Conservation (phyloP, 2,888 invertebrate species). For the Coelopa pilipes region DNA sequence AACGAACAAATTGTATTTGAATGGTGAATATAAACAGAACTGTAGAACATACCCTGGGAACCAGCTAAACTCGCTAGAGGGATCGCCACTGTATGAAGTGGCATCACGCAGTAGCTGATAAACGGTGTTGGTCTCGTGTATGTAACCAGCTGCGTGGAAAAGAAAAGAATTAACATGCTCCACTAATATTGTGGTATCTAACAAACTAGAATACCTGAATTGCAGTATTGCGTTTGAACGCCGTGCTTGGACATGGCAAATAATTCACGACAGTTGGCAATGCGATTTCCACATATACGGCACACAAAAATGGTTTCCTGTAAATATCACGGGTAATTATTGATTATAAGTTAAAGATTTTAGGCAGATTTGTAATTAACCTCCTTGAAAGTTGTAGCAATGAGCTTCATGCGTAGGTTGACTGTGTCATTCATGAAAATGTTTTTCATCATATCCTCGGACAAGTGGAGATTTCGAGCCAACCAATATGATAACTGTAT, state of each 20-base stretch:
- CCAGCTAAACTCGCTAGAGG: conserved; percentile 83
- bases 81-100: conserved; percentile 68
- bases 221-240: conserved; percentile 83
- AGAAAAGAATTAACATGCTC: not conserved
- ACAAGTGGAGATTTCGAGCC: conserved; percentile 79
- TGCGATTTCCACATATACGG: conserved; percentile 71
- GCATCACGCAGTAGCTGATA: conserved; percentile 69
- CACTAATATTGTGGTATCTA: not conserved
- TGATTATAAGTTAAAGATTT: no score
- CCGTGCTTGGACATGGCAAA: conserved; percentile 86
- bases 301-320: conserved; percentile 70
- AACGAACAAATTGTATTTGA: conserved; percentile 44
- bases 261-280: conserved; percentile 75
- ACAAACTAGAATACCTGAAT: conserved; percentile 69
- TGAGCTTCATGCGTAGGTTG: conserved; percentile 72
- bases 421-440: conserved; percentile 77
- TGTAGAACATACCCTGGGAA: conserved; percentile 74
- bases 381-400: conserved; percentile 60
- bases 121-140: conserved; percentile 84
- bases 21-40: conserved; percentile 19
- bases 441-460: conserved; percentile 72
- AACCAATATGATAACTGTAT: conserved; percentile 83
- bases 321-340: conserved; percentile 38
- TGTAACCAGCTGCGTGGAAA: conserved; percentile 71
- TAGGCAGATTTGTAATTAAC: conserved; percentile 42